phyloP scores from a whole-genome alignment of 1,140 invertebrate species.

The Pteromalus puparum region DNA sequence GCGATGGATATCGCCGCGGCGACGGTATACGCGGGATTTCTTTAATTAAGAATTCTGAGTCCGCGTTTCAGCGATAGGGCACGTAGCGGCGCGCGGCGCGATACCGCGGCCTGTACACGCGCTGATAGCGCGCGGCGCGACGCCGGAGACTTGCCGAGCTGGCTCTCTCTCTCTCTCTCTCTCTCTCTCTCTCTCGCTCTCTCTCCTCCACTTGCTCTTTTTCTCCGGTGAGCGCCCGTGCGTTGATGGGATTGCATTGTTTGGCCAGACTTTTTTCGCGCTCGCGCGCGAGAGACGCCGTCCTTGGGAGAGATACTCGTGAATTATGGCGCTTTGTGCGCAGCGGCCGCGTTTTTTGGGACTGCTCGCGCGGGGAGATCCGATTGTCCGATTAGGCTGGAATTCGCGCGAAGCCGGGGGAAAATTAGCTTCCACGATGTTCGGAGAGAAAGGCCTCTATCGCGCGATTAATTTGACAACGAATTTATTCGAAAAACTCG shows the following conservation, averaged over 20 bases:
- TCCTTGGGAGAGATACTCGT: background rate
- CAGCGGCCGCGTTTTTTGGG: background rate
- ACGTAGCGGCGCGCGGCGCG: background rate
- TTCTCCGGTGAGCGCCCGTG: background rate
- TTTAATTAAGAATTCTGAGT: conserved; percentile 41
- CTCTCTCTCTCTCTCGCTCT: too few relatives aligned
- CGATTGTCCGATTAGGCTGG: background rate
- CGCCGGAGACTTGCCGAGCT: background rate
- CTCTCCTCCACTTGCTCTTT: background rate
- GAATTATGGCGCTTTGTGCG: background rate
- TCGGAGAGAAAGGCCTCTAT: background rate
- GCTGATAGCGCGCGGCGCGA: background rate
- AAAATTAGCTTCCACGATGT: background rate
- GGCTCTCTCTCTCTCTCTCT: too few relatives aligned
- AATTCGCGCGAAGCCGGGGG: background rate
- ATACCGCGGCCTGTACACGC: background rate
- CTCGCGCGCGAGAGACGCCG: too few relatives aligned
- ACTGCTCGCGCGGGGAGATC: background rate
- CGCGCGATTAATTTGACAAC: background rate
- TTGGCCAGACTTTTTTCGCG: background rate
- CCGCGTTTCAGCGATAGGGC: conserved; percentile 1
- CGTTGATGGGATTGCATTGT: background rate
- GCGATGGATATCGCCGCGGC: conserved; percentile 1
- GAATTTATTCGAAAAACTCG: background rate
- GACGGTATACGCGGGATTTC: background rate